A percentile compares a stretch with the other conserved stretches of the same genome.
These are phyloP conservation scores for Ceyx melanurus DNA, from an alignment of 2,113 vertebrate genomes.

Conservation along the genomic window DNA sequence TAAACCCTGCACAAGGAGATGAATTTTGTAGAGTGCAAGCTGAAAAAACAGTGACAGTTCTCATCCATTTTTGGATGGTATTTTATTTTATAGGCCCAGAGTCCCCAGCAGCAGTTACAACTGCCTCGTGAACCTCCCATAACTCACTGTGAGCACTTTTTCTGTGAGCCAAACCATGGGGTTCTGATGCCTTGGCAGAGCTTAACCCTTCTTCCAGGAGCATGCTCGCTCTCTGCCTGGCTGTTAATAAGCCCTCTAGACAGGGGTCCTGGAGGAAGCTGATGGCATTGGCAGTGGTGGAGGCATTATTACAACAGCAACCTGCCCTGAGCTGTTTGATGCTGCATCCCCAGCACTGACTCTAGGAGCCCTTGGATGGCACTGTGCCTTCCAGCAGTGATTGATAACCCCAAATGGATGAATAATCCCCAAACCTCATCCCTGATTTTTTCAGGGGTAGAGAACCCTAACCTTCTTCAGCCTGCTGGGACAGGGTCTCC, in stretches of 20 bases:
- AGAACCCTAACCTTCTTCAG: not conserved
- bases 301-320: not conserved
- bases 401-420: not conserved
- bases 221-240: not conserved
- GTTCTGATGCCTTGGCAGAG: fast-evolving
- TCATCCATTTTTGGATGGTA: not conserved
- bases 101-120: not conserved
- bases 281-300: not conserved
- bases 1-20: not conserved
- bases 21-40: not conserved
- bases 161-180: not conserved
- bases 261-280: not conserved
- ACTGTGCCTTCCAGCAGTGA: not conserved
- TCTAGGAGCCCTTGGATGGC: not conserved
- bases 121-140: not conserved
- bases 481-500: fast-evolving
- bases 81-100: slow-evolving; percentile 8
- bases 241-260: not conserved
- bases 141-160: not conserved
- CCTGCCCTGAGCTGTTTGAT: not conserved
- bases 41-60: not conserved
- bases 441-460: not conserved
- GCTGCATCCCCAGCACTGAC: not conserved
- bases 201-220: not conserved
- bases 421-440: not conserved